These are phyloP conservation scores for Chelonus insularis DNA, from an alignment of 1,140 invertebrate species.

Conservation along the genomic window DNA sequence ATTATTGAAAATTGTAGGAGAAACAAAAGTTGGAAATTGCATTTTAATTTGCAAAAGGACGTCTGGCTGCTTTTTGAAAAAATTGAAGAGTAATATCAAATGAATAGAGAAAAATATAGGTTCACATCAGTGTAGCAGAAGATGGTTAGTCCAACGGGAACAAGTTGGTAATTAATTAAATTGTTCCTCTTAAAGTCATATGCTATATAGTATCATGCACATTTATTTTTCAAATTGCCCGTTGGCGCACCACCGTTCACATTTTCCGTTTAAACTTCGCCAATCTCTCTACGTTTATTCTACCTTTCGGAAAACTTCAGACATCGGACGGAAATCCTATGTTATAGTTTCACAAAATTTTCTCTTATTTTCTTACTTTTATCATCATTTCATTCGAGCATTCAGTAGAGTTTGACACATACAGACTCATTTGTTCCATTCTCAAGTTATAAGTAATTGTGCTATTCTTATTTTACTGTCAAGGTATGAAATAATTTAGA, in stretches of 20 bases:
- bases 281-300: neutral
- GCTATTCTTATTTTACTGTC: no score
- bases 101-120: constrained; percentile 10
- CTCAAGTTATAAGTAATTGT: no score
- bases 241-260: neutral
- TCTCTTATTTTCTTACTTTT: neutral
- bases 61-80: no score
- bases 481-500: no score
- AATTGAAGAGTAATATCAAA: constrained; percentile 3
- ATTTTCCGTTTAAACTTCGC: neutral
- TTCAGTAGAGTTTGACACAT: no score
- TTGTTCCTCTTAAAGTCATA: neutral
- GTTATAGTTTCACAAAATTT: neutral
- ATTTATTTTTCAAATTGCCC: constrained; percentile 12
- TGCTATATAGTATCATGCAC: neutral
- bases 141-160: neutral
- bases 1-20: no score
- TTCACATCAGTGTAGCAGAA: neutral
- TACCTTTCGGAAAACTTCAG: neutral
- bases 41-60: no score
- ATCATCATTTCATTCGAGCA: no score
- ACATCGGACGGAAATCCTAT: neutral
- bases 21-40: no score
- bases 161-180: constrained; percentile 15
- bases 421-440: no score